These are phyloP conservation scores for Plestiodon gilberti DNA, from an alignment of 2,113 vertebrate genomes.

Conservation along the genomic window DNA sequence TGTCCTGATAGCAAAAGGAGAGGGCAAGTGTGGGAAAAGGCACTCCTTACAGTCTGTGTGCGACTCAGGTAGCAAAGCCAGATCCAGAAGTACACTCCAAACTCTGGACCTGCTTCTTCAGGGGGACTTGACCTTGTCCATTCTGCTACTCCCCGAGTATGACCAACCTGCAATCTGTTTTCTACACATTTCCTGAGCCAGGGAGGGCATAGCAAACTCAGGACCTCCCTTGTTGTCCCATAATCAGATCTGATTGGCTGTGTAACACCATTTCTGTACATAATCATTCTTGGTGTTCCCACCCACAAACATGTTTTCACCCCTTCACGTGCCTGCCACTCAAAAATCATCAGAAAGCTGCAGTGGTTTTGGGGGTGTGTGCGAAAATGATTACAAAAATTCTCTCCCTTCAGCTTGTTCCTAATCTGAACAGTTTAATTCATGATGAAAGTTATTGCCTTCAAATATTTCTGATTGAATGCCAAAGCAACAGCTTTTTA, in stretches of 20 bases:
- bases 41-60: neutral
- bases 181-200: no score
- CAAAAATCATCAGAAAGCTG: neutral
- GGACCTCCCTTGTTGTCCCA: neutral
- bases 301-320: neutral
- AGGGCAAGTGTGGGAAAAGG: neutral
- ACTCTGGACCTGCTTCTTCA: neutral
- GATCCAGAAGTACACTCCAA: neutral
- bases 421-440: conserved; percentile 29
- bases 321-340: neutral
- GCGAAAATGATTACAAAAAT: conserved; percentile 9
- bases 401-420: neutral
- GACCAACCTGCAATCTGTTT: no score
- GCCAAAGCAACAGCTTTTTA: conserved; percentile 52
- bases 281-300: neutral
- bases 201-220: no score
- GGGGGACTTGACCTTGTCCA: neutral
- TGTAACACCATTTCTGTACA: neutral
- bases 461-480: conserved; percentile 50
- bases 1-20: neutral
- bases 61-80: neutral
- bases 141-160: neutral
- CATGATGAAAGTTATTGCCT: conserved; percentile 44
- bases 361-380: neutral
- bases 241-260: neutral